Conservation (phyloP, 2,888 invertebrate genomes). For the Bombylius discolor region DNA sequence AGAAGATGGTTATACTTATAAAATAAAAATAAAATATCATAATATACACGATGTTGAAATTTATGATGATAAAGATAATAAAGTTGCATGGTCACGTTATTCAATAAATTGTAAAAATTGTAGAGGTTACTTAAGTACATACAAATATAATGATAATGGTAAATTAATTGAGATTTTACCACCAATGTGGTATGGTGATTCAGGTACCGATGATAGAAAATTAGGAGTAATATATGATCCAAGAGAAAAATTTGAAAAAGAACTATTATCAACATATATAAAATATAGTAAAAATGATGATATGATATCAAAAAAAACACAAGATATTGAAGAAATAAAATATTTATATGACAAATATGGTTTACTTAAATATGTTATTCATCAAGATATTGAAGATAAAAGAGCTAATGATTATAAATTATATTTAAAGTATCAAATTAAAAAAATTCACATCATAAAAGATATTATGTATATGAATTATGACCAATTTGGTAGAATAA, state of each 20-base stretch:
- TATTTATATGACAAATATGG: slow-evolving; percentile 1
- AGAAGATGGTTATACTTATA: neutral
- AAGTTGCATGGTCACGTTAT: neutral
- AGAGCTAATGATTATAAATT: too few species aligned
- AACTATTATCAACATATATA: slow-evolving; percentile 1
- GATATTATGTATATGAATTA: slow-evolving; percentile 6
- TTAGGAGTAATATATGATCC: too few species aligned
- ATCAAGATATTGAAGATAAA: slow-evolving; percentile 1
- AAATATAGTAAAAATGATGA: slow-evolving; percentile 4
- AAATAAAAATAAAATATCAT: neutral
- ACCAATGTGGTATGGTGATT: neutral
- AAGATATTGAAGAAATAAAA: slow-evolving; percentile 3
- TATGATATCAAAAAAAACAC: slow-evolving; percentile 4
- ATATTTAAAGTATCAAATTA: too few species aligned
- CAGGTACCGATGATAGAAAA: too few species aligned
- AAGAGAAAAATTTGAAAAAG: neutral
- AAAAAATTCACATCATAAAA: too few species aligned
- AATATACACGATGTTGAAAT: too few species aligned
- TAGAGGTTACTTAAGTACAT: neutral
- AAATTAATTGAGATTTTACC: neutral
- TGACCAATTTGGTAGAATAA: neutral
- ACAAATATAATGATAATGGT: neutral
- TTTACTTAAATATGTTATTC: neutral
- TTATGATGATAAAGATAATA: neutral
- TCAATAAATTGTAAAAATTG: neutral